Evolutionary conservation across 2,113 vertebrate species (phyloP), one percentile per base, ranked within the genome.

Genomic region (Colius striatus): DNA sequence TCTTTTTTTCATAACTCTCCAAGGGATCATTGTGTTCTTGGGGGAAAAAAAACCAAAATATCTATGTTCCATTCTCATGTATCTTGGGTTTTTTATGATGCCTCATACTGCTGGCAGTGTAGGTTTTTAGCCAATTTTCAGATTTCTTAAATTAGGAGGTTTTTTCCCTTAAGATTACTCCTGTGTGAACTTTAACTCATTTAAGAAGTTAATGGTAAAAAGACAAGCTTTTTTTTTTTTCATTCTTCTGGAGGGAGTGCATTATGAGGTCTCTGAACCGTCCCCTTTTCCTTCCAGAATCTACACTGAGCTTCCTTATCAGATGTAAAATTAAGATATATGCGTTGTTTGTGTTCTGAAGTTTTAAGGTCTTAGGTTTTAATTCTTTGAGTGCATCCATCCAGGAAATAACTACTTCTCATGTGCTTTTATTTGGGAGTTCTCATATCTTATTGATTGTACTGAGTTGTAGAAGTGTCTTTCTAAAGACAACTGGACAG

Each of bases 121-220:
- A 62, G 11, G 2, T 36, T 13, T 80, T 50, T 18, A 32, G 27
- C 2, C 23, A 57, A 5, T 32, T 74, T 66, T 70, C 66, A 32
- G 1, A 10, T 70, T 19, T 45, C 58, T 79, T 57, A 36, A 58
- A 26, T 36, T 70, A 11, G 2, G 6, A 36, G 1, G 1, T 1
- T 36, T 84, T 82, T 91, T 50, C 34, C 34, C 30, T 41, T 41
- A n/a, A 38, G 6, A 6, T 55, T 79, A n/a, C 68, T 50, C 1
- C 1, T 75, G n/a, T 63, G 22, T 70, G 18, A 86, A 19, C 17
- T 87, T 65, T 14, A 72, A 51, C 34, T 43, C 8, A 22, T 61
- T 60, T 50, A 41, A 77, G 34, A 86, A 70, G 65, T 57, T 2
- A 29, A 57, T 16, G 11, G 30, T 85, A 32, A n/a, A 57, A 60